Evolutionary conservation across 2,113 vertebrate genomes (phyloP).

Genomic region (Verasper variegatus): DNA sequence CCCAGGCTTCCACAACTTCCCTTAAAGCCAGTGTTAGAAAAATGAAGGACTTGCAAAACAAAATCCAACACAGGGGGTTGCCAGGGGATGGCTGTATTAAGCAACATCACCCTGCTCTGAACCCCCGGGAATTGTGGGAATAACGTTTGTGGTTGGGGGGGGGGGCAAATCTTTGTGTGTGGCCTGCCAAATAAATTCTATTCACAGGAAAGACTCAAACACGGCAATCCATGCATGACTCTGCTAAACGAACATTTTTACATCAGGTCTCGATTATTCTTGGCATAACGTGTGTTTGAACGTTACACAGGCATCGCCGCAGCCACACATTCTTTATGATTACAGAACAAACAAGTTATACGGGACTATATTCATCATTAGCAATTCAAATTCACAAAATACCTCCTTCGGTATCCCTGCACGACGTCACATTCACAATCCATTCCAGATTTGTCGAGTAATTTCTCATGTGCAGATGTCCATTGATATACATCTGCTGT

Average conservation of each 20-base stretch:
- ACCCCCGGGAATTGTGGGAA: not conserved
- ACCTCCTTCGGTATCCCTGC: slow-evolving; percentile 34
- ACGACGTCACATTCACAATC: slow-evolving; percentile 62
- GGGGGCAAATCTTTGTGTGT: slow-evolving; percentile 10
- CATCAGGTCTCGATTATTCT: slow-evolving; percentile 41
- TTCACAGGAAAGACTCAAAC: slow-evolving; percentile 27
- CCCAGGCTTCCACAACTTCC: not conserved
- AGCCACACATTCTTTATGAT: slow-evolving; percentile 23
- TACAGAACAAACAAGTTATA: slow-evolving; percentile 25
- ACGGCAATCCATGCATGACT: slow-evolving; percentile 10
- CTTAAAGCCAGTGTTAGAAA: not conserved
- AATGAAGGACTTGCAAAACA: too few species aligned
- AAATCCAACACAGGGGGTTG: too few species aligned
- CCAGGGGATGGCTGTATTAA: not conserved
- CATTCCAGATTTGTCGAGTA: slow-evolving; percentile 69
- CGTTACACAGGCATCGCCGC: not conserved
- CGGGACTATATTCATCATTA: slow-evolving; percentile 27
- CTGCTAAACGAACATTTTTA: slow-evolving; percentile 9
- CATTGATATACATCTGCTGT: slow-evolving; percentile 65
- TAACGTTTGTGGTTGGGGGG: not conserved
- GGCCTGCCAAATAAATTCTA: slow-evolving; percentile 10
- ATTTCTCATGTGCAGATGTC: slow-evolving; percentile 71
- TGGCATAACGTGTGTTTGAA: slow-evolving; percentile 20
- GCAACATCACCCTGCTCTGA: not conserved
- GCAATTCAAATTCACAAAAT: slow-evolving; percentile 34